Base-by-base conservation (phyloP, 1,140 invertebrate species). In the Eurosta solidaginis region DNA sequence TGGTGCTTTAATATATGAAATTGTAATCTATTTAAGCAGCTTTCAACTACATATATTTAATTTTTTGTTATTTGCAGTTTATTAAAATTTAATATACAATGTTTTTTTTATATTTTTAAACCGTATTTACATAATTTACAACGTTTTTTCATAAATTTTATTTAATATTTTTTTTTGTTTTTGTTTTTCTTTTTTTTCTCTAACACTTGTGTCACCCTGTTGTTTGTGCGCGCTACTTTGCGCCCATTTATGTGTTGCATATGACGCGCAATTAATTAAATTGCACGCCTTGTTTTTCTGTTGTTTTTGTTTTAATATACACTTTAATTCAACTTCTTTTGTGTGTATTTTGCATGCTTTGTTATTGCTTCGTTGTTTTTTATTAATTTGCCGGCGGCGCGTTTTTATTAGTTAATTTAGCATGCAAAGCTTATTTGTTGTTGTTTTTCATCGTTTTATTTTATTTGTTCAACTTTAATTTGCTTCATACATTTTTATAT, bases 341-440 rank as follows among this genome's bases (percentile, higher is more conserved):
- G 45, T 47, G 14, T 22, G 29, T 20, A n/a, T n/a, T n/a, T n/a
- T n/a, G n/a, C n/a, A n/a, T n/a, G n/a, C n/a, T n/a, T n/a, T 63
- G 17, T 33, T 68, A n/a, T 22, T 68, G n/a, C 40, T 68, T 36
- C 14, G 20, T 40, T 40, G 22, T 68, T 68, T 68, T 68, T 68
- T n/a, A n/a, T n/a, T n/a, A n/a, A 40, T 68, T 68, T 68, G 59
- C 59, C 59, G 36, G 17, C 59, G 59, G 59, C 59, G 6, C 27
- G 59, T 68, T 68, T 68, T 68, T 68, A 68, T 68, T 68, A 68
- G 59, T 68, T 68, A 68, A 68, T 68, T 68, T 68, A 68, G 59
- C 59, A 68, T 68, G 59, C 59, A 33, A 40, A 40, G 59, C 10
- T 54, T 9, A 3, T 47, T 9, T 47, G 45, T 47, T 9, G 14